Evolutionary conservation across 2,797 vertebrate species (phyloP).

Genomic region (Alcedo quadribrachys): DNA sequence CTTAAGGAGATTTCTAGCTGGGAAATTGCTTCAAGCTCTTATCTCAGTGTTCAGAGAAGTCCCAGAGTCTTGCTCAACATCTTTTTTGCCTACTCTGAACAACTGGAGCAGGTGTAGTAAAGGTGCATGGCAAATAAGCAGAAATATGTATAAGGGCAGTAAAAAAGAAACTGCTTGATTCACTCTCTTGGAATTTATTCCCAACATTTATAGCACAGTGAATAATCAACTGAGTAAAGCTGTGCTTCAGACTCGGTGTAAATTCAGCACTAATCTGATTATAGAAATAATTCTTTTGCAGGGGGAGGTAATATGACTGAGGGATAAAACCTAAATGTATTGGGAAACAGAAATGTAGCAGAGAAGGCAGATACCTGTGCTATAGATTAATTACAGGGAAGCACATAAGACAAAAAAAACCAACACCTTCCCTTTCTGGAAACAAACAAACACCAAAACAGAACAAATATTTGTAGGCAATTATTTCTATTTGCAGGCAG

Average conservation of each 20-base stretch:
- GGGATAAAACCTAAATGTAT: constrained; percentile 51
- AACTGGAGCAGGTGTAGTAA: not conserved
- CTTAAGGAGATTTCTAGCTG: not conserved
- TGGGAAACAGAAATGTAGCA: not conserved
- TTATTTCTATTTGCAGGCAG: no score
- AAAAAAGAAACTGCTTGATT: constrained; percentile 59
- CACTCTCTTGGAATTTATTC: constrained; percentile 58
- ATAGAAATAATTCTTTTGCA: constrained; percentile 70
- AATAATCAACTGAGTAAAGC: constrained; percentile 70
- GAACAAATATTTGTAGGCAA: no score
- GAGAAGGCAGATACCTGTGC: constrained; percentile 14
- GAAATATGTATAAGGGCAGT: constrained; percentile 54
- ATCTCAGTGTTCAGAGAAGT: not conserved
- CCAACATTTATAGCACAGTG: constrained; percentile 63
- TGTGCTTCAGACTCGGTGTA: constrained; percentile 63
- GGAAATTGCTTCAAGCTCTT: not conserved
- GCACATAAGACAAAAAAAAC: not conserved
- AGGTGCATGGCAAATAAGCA: constrained; percentile 8
- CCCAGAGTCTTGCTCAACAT: not conserved
- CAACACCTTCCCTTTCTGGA: not conserved
- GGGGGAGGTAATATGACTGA: constrained; percentile 53
- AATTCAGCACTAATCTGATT: constrained; percentile 73
- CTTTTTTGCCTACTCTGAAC: not conserved
- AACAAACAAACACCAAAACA: not conserved
- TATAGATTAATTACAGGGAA: constrained; percentile 37